Conservation (phyloP, 2,888 invertebrate species). For the Hypercompe scribonia region DNA sequence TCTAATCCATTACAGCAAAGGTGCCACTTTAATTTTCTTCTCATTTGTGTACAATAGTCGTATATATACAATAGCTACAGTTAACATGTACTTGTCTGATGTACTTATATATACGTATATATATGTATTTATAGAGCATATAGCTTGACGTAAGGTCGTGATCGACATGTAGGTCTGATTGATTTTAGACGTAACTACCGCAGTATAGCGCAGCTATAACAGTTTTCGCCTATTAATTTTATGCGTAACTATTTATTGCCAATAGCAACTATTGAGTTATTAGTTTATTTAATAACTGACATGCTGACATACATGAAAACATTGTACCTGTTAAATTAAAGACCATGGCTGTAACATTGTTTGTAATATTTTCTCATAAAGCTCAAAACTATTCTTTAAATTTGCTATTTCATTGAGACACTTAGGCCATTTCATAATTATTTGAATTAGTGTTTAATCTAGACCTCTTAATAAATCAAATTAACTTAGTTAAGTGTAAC, state of each 20-base stretch:
- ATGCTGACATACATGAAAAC: background rate
- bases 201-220: background rate
- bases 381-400: background rate
- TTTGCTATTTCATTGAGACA: background rate
- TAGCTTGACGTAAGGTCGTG: background rate
- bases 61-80: background rate
- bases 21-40: background rate
- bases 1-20: background rate
- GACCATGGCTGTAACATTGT: background rate
- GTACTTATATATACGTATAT: background rate
- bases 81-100: background rate
- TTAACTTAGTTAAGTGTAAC: no score
- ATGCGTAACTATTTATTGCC: background rate
- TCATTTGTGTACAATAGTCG: background rate
- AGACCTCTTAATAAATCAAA: background rate
- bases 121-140: background rate
- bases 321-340: no score
- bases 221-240: background rate
- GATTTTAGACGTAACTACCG: background rate
- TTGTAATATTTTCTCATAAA: background rate
- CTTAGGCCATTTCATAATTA: background rate
- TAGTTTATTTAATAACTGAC: background rate
- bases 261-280: background rate
- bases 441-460: background rate
- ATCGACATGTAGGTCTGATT: slow-evolving; percentile 7